These are phyloP conservation scores for Drymonia ruficornis DNA, from an alignment of 2,888 invertebrate genomes.

Conservation along the genomic window DNA sequence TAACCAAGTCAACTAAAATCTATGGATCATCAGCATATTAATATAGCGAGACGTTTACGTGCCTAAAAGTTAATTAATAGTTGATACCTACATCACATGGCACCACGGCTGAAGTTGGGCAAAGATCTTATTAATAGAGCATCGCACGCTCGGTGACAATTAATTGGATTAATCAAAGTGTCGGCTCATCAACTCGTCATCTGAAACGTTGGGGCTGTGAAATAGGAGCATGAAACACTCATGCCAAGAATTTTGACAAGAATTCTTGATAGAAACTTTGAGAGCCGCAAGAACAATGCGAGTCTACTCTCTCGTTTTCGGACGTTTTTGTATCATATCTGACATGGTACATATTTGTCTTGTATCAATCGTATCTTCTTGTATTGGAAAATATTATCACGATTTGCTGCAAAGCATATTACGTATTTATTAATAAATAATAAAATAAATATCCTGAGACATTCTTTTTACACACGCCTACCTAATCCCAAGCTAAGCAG, in stretches of 20 bases:
- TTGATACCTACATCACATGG: conserved; percentile 1
- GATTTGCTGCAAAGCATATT: no score
- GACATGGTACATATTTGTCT: no score
- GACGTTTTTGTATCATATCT: background rate
- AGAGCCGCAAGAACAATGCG: background rate
- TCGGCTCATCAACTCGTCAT: conserved; percentile 7
- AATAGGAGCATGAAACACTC: background rate
- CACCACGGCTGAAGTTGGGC: background rate
- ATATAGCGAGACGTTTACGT: background rate
- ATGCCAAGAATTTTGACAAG: background rate
- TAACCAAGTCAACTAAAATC: background rate
- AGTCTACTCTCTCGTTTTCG: background rate
- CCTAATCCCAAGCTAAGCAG: no score
- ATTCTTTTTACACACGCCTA: no score
- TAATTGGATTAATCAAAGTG: conserved; percentile 9
- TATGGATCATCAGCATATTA: background rate
- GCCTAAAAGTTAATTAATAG: conserved; percentile 5
- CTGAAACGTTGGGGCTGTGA: conserved; percentile 4
- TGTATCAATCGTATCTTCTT: no score
- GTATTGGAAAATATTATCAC: no score
- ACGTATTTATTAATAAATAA: no score
- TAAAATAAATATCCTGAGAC: no score
- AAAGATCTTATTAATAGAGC: conserved; percentile 7
- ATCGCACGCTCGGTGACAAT: conserved; percentile 7
- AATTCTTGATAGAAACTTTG: background rate